These are phyloP conservation scores for Micrastur ruficollis DNA, from an alignment of 2,797 vertebrate genomes.

Conservation along the genomic window DNA sequence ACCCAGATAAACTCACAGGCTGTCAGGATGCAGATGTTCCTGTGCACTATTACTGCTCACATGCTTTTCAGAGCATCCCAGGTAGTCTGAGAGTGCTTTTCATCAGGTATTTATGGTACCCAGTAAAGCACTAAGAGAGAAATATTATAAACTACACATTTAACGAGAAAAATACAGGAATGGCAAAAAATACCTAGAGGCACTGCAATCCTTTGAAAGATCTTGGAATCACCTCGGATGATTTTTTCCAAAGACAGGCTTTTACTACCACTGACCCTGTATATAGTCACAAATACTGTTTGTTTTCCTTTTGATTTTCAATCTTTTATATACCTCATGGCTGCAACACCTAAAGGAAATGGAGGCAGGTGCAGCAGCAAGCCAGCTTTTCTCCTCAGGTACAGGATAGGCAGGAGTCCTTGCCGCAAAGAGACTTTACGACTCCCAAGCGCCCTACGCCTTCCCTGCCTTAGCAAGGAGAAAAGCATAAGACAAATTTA, in stretches of 20 bases:
- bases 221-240: background rate
- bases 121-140: background rate
- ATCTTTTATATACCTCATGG: background rate
- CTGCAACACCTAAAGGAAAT: background rate
- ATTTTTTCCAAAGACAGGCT: background rate
- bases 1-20: slow-evolving; percentile 11
- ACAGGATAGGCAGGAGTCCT: background rate
- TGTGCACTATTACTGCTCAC: background rate
- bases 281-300: background rate
- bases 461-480: background rate
- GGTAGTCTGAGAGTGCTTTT: background rate
- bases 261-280: background rate
- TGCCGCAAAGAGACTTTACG: background rate
- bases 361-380: background rate
- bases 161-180: slow-evolving; percentile 6
- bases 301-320: background rate
- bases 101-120: background rate
- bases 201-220: background rate
- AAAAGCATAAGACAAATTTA: slow-evolving; percentile 10
- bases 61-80: background rate
- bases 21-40: slow-evolving; percentile 50
- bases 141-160: background rate
- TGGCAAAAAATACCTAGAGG: background rate
- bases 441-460: background rate
- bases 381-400: background rate